Percentiles rank a stretch among this genome's conserved stretches.
Conservation (phyloP, 2,797 vertebrate genomes). For the Anniella stebbinsi region DNA sequence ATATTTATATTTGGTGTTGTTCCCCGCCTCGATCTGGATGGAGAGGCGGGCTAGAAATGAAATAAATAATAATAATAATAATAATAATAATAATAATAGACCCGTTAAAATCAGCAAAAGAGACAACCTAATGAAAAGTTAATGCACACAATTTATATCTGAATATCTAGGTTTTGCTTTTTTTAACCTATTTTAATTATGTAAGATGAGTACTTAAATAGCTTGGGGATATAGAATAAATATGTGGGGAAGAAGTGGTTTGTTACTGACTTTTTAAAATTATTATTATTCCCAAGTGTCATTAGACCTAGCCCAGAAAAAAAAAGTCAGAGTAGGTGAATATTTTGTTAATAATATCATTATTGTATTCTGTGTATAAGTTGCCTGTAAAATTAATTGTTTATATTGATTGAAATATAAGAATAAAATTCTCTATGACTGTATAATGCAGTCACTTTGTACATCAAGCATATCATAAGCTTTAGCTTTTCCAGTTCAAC, state of each 20-base stretch:
- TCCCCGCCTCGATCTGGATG: too few species aligned
- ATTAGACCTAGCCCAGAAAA: background rate
- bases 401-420: background rate
- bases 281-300: background rate
- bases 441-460: background rate
- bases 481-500: background rate
- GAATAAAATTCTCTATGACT: background rate
- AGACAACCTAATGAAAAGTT: conserved; percentile 14
- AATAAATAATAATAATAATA: too few species aligned
- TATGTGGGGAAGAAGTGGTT: background rate
- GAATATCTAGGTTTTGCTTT: background rate
- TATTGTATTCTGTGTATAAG: background rate
- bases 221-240: background rate
- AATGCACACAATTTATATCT: conserved; percentile 12
- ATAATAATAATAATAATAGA: too few species aligned
- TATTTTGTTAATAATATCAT: background rate
- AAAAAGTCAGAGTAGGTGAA: background rate
- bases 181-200: background rate
- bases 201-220: background rate
- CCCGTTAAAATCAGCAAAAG: background rate
- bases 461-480: background rate
- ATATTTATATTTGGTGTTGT: too few species aligned
- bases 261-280: background rate
- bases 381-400: background rate
- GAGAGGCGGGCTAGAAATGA: too few species aligned